Evolutionary conservation across 2,113 vertebrate species (phyloP).

Genomic region (Electrona antarctica): DNA sequence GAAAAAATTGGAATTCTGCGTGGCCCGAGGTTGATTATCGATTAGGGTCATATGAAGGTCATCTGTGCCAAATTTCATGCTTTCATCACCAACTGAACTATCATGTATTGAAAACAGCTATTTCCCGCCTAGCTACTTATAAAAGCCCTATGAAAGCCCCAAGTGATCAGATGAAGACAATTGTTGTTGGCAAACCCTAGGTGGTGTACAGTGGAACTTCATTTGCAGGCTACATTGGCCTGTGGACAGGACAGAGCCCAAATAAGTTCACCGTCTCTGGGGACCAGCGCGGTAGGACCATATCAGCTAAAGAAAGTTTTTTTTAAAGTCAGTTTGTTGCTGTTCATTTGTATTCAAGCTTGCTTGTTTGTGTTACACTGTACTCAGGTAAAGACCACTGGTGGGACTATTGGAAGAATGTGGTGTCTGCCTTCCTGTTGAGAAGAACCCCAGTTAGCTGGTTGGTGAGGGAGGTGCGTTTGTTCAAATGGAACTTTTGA

Average conservation of each 20-base stretch:
- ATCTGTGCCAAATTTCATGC: too few relatives aligned
- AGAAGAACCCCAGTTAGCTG: slow-evolving; percentile 86
- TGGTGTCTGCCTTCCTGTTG: slow-evolving; percentile 83
- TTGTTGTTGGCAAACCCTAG: slow-evolving; percentile 62
- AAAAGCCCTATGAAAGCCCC: too few relatives aligned
- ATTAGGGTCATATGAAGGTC: too few relatives aligned
- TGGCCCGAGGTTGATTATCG: too few relatives aligned
- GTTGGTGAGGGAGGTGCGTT: slow-evolving; percentile 88
- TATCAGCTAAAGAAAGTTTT: not conserved
- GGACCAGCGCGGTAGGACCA: slow-evolving; percentile 83
- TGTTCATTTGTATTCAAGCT: not conserved
- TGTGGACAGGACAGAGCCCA: slow-evolving; percentile 95
- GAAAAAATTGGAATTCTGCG: too few relatives aligned
- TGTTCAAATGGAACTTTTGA: too few relatives aligned
- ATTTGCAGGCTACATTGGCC: slow-evolving; percentile 89
- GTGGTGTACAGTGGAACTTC: slow-evolving; percentile 87
- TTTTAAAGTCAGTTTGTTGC: not conserved
- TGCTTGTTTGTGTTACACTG: slow-evolving; percentile 6
- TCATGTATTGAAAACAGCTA: too few relatives aligned
- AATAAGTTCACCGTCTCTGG: slow-evolving; percentile 90
- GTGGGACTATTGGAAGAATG: slow-evolving; percentile 95
- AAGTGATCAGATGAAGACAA: too few relatives aligned
- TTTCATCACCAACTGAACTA: too few relatives aligned
- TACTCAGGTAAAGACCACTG: slow-evolving; percentile 76
- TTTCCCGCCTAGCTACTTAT: too few relatives aligned